Conservation (phyloP, 2,888 invertebrate genomes). For the Amphiduros pacificus region DNA sequence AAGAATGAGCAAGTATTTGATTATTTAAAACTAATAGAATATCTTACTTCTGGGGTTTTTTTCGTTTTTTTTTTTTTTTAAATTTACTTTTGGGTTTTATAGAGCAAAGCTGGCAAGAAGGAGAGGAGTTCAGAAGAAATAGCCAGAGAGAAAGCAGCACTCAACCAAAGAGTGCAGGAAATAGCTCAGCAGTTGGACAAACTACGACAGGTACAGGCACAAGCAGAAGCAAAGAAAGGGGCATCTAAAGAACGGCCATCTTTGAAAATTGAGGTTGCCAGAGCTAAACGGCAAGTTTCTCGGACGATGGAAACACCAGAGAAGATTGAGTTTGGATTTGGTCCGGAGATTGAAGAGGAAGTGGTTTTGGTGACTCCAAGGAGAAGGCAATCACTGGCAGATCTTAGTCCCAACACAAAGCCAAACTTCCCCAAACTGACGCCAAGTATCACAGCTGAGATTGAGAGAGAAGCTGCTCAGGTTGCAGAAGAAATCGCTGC, state of each 20-base stretch:
- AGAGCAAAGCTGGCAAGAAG: no score
- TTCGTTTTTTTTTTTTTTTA: no score
- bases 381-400: conserved; percentile 8
- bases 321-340: neutral
- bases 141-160: conserved; percentile 35
- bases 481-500: no score
- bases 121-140: neutral
- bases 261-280: no score
- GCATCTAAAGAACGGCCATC: no score
- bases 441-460: no score
- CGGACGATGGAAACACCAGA: conserved; percentile 2
- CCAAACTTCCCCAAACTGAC: conserved; percentile 1
- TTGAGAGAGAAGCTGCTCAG: no score
- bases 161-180: conserved; percentile 37
- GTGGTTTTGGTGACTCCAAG: conserved; percentile 3
- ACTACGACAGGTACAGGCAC: neutral
- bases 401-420: conserved; percentile 8
- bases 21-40: no score
- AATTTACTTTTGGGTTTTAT: no score
- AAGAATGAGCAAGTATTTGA: no score
- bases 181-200: conserved; percentile 31
- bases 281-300: no score
- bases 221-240: neutral
- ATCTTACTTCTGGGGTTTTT: no score
- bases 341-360: conserved; percentile 4